These are phyloP conservation scores for Acanthosepion lycidas DNA, from an alignment of 2,888 invertebrate species.

Conservation along the genomic window DNA sequence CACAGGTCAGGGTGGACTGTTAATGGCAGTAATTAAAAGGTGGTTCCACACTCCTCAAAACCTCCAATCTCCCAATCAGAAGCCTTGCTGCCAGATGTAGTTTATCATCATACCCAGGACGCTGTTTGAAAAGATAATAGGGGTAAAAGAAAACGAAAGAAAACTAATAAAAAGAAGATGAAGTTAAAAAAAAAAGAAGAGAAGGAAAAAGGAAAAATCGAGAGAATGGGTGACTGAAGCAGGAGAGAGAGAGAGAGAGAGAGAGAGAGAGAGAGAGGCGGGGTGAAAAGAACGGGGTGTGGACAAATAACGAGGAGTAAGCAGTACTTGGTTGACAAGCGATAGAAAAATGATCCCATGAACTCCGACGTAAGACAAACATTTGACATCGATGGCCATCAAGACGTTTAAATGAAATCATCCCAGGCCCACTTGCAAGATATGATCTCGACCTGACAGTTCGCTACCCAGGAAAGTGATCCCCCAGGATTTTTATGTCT, in stretches of 20 bases:
- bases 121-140: too few species aligned
- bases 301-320: background rate
- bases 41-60: too few species aligned
- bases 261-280: background rate
- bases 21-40: too few species aligned
- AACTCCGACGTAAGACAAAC: background rate
- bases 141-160: too few species aligned
- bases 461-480: background rate
- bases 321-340: background rate
- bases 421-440: background rate
- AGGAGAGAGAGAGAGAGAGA: background rate
- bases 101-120: too few species aligned
- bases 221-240: background rate
- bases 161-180: too few species aligned
- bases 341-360: background rate
- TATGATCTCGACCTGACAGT: background rate
- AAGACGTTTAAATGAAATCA: background rate
- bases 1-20: too few species aligned
- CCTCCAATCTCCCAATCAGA: too few species aligned
- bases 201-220: background rate
- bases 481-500: background rate
- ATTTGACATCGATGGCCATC: background rate
- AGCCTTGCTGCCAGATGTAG: too few species aligned
- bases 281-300: background rate
- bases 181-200: too few species aligned